phyloP scores from a whole-genome alignment of 2,888 invertebrate species.

The Linnaemya vulpina region DNA sequence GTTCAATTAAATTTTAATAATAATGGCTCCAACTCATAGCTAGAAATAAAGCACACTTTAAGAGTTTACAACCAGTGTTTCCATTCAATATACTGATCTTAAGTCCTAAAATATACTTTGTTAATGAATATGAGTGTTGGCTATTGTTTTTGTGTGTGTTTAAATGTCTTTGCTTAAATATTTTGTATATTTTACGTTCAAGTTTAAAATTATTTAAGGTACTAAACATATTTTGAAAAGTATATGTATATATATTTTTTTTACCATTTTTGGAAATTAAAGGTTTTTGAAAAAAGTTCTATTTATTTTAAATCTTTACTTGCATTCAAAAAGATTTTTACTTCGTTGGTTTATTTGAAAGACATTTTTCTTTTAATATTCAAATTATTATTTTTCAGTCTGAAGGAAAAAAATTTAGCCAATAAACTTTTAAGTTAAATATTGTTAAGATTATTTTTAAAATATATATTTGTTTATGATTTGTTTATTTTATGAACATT shows the following conservation, averaged over 20 bases:
- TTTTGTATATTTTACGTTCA: slow-evolving; percentile 32
- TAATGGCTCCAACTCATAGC: not conserved
- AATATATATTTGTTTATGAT: not conserved
- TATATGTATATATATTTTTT: slow-evolving; percentile 6
- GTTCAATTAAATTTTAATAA: slow-evolving; percentile 32
- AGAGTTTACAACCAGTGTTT: too few relatives aligned
- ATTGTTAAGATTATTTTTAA: not conserved
- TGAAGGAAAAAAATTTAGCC: slow-evolving; percentile 56
- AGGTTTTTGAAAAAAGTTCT: slow-evolving; percentile 48
- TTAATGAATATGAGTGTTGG: too few relatives aligned
- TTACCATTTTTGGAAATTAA: slow-evolving; percentile 44
- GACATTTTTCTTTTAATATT: slow-evolving; percentile 49
- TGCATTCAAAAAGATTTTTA: slow-evolving; percentile 41
- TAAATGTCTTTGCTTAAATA: slow-evolving; percentile 6
- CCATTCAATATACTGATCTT: too few relatives aligned
- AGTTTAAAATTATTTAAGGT: slow-evolving; percentile 65
- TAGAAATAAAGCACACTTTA: too few relatives aligned
- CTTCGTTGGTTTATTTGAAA: slow-evolving; percentile 71
- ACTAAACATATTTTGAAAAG: slow-evolving; percentile 61
- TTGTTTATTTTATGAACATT: too few relatives aligned
- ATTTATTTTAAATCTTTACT: slow-evolving; percentile 40
- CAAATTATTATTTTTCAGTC: slow-evolving; percentile 56
- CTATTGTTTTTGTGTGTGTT: slow-evolving; percentile 2
- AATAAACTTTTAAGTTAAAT: slow-evolving; percentile 16
- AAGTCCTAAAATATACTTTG: too few relatives aligned